phyloP scores from a whole-genome alignment of 2,797 vertebrate genomes.

The Craterocephalus amniculus region DNA sequence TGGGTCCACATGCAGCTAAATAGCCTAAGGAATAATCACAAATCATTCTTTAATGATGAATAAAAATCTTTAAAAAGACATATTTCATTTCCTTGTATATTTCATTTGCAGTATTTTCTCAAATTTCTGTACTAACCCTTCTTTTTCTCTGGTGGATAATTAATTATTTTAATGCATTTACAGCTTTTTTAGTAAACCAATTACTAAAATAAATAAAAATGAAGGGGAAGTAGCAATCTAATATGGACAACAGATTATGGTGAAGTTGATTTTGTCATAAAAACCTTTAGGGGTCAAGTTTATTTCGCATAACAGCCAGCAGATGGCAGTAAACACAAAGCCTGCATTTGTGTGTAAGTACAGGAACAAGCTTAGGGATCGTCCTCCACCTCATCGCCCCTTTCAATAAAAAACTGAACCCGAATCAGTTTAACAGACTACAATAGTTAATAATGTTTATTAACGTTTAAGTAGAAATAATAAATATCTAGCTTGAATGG shows the following conservation, averaged over 20 bases:
- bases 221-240: background rate
- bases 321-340: conserved; percentile 66
- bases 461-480: no score
- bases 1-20: no score
- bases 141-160: background rate
- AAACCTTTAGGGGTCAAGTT: background rate
- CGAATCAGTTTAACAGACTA: background rate
- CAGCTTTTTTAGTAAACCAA: background rate
- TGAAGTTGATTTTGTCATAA: background rate
- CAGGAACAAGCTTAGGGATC: conserved; percentile 42
- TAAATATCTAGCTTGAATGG: no score
- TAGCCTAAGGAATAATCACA: no score
- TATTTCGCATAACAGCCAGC: conserved; percentile 18
- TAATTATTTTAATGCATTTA: background rate
- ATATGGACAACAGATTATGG: background rate
- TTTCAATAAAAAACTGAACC: background rate
- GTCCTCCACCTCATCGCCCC: conserved; percentile 5
- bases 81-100: no score
- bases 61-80: background rate
- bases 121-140: background rate
- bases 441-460: no score
- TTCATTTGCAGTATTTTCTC: no score
- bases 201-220: background rate
- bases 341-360: background rate
- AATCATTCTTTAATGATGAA: no score